These are phyloP conservation scores for Eriocheir sinensis DNA, from an alignment of 1,140 invertebrate species.

Conservation along the genomic window DNA sequence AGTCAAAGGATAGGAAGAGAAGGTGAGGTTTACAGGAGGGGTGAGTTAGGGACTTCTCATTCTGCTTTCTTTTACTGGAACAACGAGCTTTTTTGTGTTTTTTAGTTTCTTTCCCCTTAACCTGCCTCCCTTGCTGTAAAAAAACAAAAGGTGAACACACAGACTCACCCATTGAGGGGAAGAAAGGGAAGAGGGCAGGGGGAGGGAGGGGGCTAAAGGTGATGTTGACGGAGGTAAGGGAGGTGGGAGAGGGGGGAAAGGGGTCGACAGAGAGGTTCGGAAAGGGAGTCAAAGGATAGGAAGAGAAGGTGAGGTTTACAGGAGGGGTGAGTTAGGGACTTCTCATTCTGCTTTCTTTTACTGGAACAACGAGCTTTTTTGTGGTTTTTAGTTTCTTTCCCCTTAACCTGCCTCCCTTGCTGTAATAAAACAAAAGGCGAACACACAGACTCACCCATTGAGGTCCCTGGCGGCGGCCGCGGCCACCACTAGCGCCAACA, in stretches of 20 bases:
- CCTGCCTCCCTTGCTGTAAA: not conserved
- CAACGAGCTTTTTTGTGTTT: not conserved
- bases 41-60: not conserved
- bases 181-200: not conserved
- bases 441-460: not conserved
- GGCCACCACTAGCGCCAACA: not conserved
- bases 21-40: not conserved
- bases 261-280: not conserved
- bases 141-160: not conserved
- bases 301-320: not conserved
- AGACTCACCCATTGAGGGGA: too few species aligned
- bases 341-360: not conserved
- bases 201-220: too few species aligned
- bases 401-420: not conserved
- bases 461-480: not conserved
- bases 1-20: not conserved
- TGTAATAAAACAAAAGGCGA: not conserved
- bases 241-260: too few species aligned
- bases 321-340: not conserved
- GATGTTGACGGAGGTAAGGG: too few species aligned
- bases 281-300: not conserved
- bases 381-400: not conserved
- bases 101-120: not conserved
- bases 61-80: not conserved
- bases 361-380: not conserved